Percentiles rank a stretch among this genome's conserved stretches.
phyloP scores from a whole-genome alignment of 2,113 vertebrate genomes.

The Chionodraco myersi region DNA sequence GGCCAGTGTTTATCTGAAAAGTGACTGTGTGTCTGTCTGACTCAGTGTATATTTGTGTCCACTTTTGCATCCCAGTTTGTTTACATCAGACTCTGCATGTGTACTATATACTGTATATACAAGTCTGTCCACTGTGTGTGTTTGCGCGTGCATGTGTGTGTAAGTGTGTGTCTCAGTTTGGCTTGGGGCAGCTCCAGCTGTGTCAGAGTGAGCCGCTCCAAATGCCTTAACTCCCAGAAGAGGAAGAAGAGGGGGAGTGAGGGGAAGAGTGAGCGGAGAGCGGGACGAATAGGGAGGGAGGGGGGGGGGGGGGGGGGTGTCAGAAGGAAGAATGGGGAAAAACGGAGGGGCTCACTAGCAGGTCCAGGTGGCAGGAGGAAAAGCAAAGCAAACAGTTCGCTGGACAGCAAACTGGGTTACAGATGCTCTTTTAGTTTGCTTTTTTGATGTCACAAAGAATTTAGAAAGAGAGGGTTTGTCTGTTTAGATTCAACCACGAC shows the following conservation, averaged over 20 bases:
- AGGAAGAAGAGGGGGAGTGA: slow-evolving; percentile 74
- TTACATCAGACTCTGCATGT: slow-evolving; percentile 72
- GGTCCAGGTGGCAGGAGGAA: slow-evolving; percentile 64
- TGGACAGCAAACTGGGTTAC: slow-evolving; percentile 28
- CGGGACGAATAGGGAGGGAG: slow-evolving; percentile 64
- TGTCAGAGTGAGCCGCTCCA: slow-evolving; percentile 86
- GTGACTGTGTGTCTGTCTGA: slow-evolving; percentile 60
- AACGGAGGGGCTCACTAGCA: slow-evolving; percentile 60
- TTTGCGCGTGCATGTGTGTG: slow-evolving; percentile 43
- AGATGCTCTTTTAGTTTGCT: slow-evolving; percentile 28
- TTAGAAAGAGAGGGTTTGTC: neutral
- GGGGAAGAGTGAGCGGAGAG: slow-evolving; percentile 59
- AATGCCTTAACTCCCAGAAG: slow-evolving; percentile 86
- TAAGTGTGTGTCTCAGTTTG: slow-evolving; percentile 75
- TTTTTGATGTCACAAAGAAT: neutral
- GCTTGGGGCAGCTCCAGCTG: slow-evolving; percentile 87
- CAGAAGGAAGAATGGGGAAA: slow-evolving; percentile 69
- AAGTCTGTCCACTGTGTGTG: slow-evolving; percentile 64
- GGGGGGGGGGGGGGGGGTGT: slow-evolving; percentile 71
- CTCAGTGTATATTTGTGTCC: slow-evolving; percentile 72
- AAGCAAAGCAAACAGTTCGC: slow-evolving; percentile 22
- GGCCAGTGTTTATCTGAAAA: slow-evolving; percentile 68
- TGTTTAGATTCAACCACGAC: slow-evolving; percentile 14
- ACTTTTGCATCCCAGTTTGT: slow-evolving; percentile 77
- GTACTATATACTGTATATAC: slow-evolving; percentile 78